Evolutionary conservation across 2,797 vertebrate genomes (phyloP).

Genomic region (Cheirogaleus major): DNA sequence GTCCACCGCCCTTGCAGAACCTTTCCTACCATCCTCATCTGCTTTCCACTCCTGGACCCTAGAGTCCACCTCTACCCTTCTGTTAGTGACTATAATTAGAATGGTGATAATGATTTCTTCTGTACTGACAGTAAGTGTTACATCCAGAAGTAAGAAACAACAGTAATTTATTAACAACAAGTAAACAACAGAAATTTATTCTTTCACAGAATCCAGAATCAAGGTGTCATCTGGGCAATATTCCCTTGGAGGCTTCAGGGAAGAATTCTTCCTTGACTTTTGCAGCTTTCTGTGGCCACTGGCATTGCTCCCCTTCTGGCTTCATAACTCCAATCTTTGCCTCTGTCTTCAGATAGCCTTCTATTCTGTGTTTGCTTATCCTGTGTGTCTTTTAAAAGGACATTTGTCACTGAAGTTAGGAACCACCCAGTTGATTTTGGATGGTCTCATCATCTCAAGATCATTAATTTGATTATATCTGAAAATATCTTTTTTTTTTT

Average conservation of each 20-base stretch:
- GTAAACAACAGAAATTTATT: neutral
- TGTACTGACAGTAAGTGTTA: neutral
- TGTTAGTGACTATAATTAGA: neutral
- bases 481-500: neutral
- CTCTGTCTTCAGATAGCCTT: neutral
- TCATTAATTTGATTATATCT: neutral
- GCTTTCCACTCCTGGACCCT: neutral
- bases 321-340: neutral
- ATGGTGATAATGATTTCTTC: neutral
- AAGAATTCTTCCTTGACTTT: neutral
- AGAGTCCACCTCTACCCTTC: neutral
- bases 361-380: neutral
- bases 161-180: neutral
- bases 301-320: neutral
- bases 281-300: neutral
- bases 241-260: no score
- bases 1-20: neutral
- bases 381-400: neutral
- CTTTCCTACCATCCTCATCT: neutral
- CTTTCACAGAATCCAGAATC: neutral
- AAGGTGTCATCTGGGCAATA: no score
- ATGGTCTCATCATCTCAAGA: neutral
- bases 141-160: neutral
- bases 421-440: no score
- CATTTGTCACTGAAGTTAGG: neutral